These are phyloP conservation scores for Chelonus insularis DNA, from an alignment of 1,140 invertebrate genomes.

Conservation along the genomic window DNA sequence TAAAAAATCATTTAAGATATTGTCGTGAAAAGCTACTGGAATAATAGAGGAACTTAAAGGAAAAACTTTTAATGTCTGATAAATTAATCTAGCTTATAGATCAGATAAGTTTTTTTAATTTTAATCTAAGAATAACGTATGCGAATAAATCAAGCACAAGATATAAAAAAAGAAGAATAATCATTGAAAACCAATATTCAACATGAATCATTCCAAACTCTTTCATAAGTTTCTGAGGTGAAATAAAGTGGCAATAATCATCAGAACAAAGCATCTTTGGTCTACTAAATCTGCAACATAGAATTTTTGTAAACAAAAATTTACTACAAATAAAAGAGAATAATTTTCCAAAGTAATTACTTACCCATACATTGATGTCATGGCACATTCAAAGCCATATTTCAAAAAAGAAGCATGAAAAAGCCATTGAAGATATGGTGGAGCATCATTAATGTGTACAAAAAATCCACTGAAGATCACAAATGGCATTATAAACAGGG, in stretches of 20 bases:
- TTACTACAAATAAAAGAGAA: no score
- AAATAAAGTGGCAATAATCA: conserved; percentile 71
- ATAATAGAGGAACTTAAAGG: no score
- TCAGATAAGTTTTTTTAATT: conserved; percentile 58
- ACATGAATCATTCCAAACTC: conserved; percentile 75
- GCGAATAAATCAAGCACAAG: conserved; percentile 66
- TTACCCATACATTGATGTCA: conserved; percentile 70
- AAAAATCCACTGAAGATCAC: conserved; percentile 90
- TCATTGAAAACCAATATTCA: conserved; percentile 67
- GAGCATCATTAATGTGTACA: conserved; percentile 80
- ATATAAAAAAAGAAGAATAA: conserved; percentile 65
- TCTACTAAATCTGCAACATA: conserved; percentile 69
- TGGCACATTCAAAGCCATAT: conserved; percentile 75
- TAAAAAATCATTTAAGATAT: no score
- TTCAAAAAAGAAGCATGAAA: conserved; percentile 84
- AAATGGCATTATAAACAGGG: conserved; percentile 81
- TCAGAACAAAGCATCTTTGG: conserved; percentile 66
- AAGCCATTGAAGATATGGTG: conserved; percentile 77
- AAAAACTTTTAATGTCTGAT: background rate
- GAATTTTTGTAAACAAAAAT: no score
- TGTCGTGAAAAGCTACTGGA: no score
- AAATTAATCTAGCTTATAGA: background rate
- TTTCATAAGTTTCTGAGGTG: conserved; percentile 71
- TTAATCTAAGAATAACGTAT: conserved; percentile 69
- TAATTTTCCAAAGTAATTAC: background rate